phyloP scores from a whole-genome alignment of 2,888 invertebrate genomes.

The Orgyia antiqua region DNA sequence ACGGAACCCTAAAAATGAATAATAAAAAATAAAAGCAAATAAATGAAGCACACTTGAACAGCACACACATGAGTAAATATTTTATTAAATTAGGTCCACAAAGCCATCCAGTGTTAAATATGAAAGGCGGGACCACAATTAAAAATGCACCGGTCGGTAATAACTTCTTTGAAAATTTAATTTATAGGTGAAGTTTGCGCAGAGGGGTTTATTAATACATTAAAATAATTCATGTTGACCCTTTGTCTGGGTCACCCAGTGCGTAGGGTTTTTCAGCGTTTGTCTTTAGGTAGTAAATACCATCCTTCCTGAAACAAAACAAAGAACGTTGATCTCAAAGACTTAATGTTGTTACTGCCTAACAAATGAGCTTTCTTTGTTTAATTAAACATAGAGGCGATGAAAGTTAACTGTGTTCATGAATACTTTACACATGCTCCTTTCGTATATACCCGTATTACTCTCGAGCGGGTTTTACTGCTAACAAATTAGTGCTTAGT shows the following conservation, averaged over 20 bases:
- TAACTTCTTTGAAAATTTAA: conserved; percentile 51
- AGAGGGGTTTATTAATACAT: conserved; percentile 43
- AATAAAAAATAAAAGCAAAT: too few species aligned
- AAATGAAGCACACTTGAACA: too few species aligned
- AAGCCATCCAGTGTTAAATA: too few species aligned
- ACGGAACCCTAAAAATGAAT: too few species aligned
- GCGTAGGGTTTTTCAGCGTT: conserved; percentile 73
- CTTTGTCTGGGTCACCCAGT: conserved; percentile 45
- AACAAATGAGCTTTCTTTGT: conserved; percentile 50
- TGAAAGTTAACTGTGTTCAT: conserved; percentile 41
- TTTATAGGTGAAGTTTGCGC: conserved; percentile 53
- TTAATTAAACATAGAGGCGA: conserved; percentile 47
- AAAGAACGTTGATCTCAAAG: conserved; percentile 46
- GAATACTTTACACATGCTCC: conserved; percentile 40
- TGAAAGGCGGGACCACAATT: conserved; percentile 24
- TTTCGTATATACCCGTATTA: too few species aligned
- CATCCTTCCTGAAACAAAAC: conserved; percentile 72
- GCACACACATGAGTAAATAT: conserved; percentile 6
- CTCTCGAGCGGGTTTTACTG: too few species aligned
- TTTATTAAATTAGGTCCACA: conserved; percentile 8
- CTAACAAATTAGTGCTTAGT: conserved; percentile 12
- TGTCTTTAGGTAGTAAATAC: conserved; percentile 76
- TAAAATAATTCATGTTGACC: conserved; percentile 33
- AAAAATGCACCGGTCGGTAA: conserved; percentile 34
- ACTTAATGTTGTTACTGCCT: conserved; percentile 42